Evolutionary conservation across 2,797 vertebrate genomes (phyloP), one percentile per base, ranked within the genome.

Genomic region (Euthynnus affinis): DNA sequence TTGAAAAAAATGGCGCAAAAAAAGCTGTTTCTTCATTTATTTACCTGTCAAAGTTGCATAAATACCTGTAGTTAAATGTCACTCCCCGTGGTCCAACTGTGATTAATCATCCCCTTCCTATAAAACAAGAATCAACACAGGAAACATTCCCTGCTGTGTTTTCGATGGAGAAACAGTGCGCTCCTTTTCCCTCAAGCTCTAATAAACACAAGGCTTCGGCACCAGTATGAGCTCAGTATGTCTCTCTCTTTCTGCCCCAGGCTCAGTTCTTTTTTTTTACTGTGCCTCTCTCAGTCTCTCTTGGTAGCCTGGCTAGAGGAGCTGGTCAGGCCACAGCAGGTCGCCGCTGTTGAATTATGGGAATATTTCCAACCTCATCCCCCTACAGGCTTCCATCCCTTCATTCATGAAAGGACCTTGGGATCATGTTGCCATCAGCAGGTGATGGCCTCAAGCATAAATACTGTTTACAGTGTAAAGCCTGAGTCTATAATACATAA

Each of bases 11-110:
- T 34, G 14, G 29, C 32, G 12, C 27, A 42, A 18, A 18, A n/a
- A n/a, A n/a, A n/a, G n/a, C n/a, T n/a, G 10, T 44, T 9, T 60
- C 12, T 29, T 71, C 1, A 14, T 74, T 70, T 52, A 46, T 72
- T 71, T 46, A 53, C 52, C 70, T 29, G 27, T 60, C 23, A 61
- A 18, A 66, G 68, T 29, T 51, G 23, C 66, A 40, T 55, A 20
- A 74, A 74, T 57, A 83, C 71, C 82, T 82, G 79, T 44, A 77
- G 57, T 51, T 81, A 76, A 81, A 88, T 84, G 79, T 75, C 79
- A 85, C 40, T 67, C 25, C 57, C 46, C 3, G 13, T 44, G 34
- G 52, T 68, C 42, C 72, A 76, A 70, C 49, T 75, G 67, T 70
- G 82, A 80, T 75, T 82, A 80, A 88, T 88, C 67, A 84, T 78